Base-by-base conservation (phyloP, 2,113 vertebrate genomes). In the Microcebus ravelobensis region DNA sequence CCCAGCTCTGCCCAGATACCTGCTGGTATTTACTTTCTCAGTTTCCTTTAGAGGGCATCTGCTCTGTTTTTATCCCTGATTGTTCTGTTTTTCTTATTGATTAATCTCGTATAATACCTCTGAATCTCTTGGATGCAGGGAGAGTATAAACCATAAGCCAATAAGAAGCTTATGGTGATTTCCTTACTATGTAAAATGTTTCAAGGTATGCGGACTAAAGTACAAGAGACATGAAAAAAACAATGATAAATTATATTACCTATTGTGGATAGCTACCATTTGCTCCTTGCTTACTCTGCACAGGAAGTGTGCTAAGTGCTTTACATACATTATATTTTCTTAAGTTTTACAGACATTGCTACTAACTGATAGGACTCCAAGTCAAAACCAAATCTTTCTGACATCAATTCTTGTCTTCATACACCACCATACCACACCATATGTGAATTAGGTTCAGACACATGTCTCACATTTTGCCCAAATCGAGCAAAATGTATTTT, bases 91-190 rank as follows among this genome's bases (percentile, higher is more conserved):
- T 93, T 88, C 50, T 94, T 93, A 89, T 89, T 95, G 57, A 87
- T 96, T 95, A 96, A 94, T 95, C 87, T 50, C 67, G 61, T 84
- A 65, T 96, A 92, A 96, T 90, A 92, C 71, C 67, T 57, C 61
- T 5, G 61, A 88, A 95, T 95, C 93, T 87, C 83, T 90, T 92
- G 87, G 87, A 76, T 96, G 29, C 88, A 93, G 73, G 83, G n/a
- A 94, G 5, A 4, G 74, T 94, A 90, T 79, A 94, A 91, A 87
- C 48, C 42, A 87, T 90, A 96, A 96, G 73, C 73, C 91, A 94
- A 13, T 95, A 95, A 97, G 96, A 87, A 91, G 95, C 42, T 96
- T 97, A 95, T 50, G 71, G 50, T 96, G 87, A 84, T 97, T 95
- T 96, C 70, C 77, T 96, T 97, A 79, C 86, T 39, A 42, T 55